Base-by-base conservation (phyloP, 2,888 invertebrate species). In the Tubulanus polymorphus region DNA sequence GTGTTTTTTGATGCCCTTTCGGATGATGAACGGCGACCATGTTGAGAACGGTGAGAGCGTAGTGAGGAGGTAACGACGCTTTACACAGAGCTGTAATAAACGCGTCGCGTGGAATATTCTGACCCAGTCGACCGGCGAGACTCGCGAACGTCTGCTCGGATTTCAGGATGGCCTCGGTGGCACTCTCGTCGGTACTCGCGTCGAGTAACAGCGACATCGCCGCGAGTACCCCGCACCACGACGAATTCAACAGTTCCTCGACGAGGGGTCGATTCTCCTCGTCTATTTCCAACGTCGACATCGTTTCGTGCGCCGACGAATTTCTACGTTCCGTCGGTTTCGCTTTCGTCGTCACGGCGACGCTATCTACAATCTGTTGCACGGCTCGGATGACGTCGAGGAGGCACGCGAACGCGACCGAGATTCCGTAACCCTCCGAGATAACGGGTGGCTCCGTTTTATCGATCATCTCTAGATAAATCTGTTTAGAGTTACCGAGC, bases 391-490 rank as follows among this genome's bases (percentile, higher is more conserved):
- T 91, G 63, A 93, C 88, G 78, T 96, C 96, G 75, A 95, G 83
- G 45, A 97, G 83, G 75, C 93, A 92, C 3, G 92, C 90, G 80
- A 94, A 96, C 0, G 95, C 93, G 37, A 97, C 86, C 0, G 96
- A 95, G 58, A 99, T 89, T 3, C 95, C 94, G 80, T 97, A 99
- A 1, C 97, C 96, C 63, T 97, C 95, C n/a, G 92, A 91, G 64
- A 97, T 90, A 12, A 85, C 80, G 0, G 95, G 95, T 6, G 96
- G 91, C 70, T 99, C 97, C 20, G 89, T 85, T 76, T 95, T 93
- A 73, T 99, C 99, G 69, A 96, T 79, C 89, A 95, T 90, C 78
- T 99, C 99, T 76, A 97, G 84, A 74, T 94, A 93, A n/a, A 89
- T 84, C 52, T 93, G 86, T 81, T 93, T 92, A 6, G 92, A 85